Percentiles rank a stretch among this genome's conserved stretches.
Evolutionary conservation across 2,888 invertebrate species (phyloP).

Genomic region (Endomychus coccineus): DNA sequence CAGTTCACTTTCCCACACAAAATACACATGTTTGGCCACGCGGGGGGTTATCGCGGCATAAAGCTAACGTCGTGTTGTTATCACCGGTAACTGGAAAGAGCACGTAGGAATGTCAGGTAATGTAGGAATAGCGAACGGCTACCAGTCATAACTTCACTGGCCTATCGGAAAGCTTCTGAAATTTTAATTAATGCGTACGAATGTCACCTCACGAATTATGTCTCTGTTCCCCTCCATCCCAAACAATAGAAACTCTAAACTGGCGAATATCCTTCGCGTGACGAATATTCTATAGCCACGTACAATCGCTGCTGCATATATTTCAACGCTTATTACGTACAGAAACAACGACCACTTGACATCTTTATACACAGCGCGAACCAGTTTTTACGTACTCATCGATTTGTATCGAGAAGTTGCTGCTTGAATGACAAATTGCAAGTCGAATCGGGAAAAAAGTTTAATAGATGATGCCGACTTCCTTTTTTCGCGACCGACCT

Average conservation of each 20-base stretch:
- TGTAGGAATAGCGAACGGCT: background rate
- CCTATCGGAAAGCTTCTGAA: too few relatives aligned
- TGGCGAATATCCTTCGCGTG: too few relatives aligned
- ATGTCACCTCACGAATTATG: too few relatives aligned
- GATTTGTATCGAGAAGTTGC: constrained; percentile 30
- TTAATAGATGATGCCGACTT: constrained; percentile 8
- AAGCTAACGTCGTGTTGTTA: background rate
- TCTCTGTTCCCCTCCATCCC: too few relatives aligned
- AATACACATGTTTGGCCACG: too few relatives aligned
- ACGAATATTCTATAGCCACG: constrained; percentile 27
- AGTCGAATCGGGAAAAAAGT: constrained; percentile 9
- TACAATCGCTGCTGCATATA: constrained; percentile 13
- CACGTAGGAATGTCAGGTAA: background rate
- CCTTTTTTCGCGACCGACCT: constrained; percentile 7
- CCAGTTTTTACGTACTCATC: constrained; percentile 35
- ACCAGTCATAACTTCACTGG: constrained; percentile 10
- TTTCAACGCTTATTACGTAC: constrained; percentile 11
- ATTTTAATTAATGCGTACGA: too few relatives aligned
- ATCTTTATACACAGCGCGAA: constrained; percentile 35
- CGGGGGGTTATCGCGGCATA: too few relatives aligned
- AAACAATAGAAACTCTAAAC: too few relatives aligned
- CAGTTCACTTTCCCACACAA: too few relatives aligned
- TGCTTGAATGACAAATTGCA: constrained; percentile 35
- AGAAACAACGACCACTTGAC: constrained; percentile 27
- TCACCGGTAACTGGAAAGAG: constrained; percentile 3